Conservation (phyloP, 1,140 invertebrate species). For the Ceratosolen fusciceps region DNA sequence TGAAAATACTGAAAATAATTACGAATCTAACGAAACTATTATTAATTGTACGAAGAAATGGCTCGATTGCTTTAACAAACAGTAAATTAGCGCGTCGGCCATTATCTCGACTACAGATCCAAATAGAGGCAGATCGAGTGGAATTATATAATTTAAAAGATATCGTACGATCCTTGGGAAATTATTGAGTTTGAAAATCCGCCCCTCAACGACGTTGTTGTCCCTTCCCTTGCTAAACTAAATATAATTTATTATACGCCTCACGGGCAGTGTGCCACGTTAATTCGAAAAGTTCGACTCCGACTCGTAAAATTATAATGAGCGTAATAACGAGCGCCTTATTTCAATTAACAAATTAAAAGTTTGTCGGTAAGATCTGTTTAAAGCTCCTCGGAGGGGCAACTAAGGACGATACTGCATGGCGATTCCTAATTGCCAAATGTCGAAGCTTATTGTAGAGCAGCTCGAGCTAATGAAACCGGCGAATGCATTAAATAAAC, state of each 20-base stretch:
- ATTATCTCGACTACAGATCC: too few species aligned
- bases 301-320: background rate
- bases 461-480: background rate
- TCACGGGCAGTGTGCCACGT: background rate
- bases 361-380: constrained; percentile 3
- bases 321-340: constrained; percentile 7
- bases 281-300: constrained; percentile 3
- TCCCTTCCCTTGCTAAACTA: constrained; percentile 4
- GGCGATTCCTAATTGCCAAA: background rate
- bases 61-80: too few species aligned
- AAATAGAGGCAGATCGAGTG: too few species aligned
- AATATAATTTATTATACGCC: background rate
- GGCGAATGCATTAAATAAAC: background rate
- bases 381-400: background rate
- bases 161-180: too few species aligned
- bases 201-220: background rate
- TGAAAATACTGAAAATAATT: too few species aligned
- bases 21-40: too few species aligned
- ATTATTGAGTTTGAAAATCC: background rate
- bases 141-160: too few species aligned
- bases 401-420: constrained; percentile 7
- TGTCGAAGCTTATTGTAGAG: background rate
- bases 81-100: too few species aligned
- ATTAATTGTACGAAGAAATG: too few species aligned
- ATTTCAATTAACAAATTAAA: constrained; percentile 19